phyloP scores from a whole-genome alignment of 2,113 vertebrate species.

The Pelodiscus sinensis region DNA sequence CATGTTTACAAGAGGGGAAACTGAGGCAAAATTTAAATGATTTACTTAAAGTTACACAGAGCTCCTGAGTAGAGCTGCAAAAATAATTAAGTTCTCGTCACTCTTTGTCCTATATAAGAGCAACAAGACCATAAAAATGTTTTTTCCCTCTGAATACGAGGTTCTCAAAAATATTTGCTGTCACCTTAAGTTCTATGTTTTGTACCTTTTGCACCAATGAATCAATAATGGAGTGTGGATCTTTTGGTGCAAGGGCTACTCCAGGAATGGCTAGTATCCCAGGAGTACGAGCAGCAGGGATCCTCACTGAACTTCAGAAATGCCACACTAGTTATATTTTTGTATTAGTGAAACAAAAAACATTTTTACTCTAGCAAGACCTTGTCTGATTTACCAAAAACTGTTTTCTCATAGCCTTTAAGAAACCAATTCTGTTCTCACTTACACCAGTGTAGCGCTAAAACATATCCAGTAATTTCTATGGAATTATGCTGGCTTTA shows the following conservation, averaged over 20 bases:
- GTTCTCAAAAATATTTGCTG: neutral
- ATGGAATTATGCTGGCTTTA: neutral
- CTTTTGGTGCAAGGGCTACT: neutral
- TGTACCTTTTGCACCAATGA: neutral
- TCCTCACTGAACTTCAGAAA: neutral
- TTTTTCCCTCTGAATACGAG: neutral
- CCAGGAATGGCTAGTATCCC: neutral
- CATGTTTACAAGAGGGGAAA: neutral
- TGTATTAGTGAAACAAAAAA: neutral
- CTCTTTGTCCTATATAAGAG: neutral
- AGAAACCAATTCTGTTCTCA: slow-evolving; percentile 12
- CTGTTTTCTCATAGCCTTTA: neutral
- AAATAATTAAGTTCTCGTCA: neutral
- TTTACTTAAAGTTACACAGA: neutral
- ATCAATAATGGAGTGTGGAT: neutral
- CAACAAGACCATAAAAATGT: neutral
- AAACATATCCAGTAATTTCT: neutral
- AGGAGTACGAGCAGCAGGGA: neutral
- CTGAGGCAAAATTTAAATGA: neutral
- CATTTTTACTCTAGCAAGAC: neutral
- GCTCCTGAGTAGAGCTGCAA: neutral
- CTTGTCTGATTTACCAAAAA: neutral
- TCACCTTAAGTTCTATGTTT: neutral
- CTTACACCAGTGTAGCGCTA: neutral
- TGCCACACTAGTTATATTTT: neutral